A percentile compares a stretch with the other conserved stretches of the same genome.
Evolutionary conservation across 2,797 vertebrate genomes (phyloP).

Genomic region (Scarus forsteni): DNA sequence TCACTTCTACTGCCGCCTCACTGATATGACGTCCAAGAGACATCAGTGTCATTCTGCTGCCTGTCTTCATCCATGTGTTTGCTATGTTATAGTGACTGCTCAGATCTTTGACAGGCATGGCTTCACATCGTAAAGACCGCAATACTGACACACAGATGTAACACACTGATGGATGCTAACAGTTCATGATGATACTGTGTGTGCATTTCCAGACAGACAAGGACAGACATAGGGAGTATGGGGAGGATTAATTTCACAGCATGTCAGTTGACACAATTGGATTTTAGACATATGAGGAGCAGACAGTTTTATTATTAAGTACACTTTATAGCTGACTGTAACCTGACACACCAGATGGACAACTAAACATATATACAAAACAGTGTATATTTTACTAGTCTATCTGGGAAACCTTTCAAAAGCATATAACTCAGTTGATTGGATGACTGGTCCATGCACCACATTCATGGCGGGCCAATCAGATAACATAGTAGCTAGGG

Average conservation of each 20-base stretch:
- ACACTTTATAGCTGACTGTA: too few species aligned
- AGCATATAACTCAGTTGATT: too few species aligned
- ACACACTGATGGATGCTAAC: background rate
- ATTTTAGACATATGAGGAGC: constrained; percentile 17
- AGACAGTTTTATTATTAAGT: background rate
- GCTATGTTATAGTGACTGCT: constrained; percentile 6
- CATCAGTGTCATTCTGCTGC: constrained; percentile 19
- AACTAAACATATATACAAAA: too few species aligned
- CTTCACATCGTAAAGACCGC: constrained; percentile 11
- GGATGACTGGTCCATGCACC: too few species aligned
- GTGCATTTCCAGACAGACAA: constrained; percentile 4
- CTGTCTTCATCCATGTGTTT: background rate
- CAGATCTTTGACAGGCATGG: constrained; percentile 28
- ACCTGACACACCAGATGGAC: too few species aligned
- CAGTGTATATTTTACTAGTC: too few species aligned
- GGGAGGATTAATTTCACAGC: constrained; percentile 2
- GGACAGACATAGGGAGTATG: background rate
- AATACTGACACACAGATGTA: constrained; percentile 11
- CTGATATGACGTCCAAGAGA: constrained; percentile 10
- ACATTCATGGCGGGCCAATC: too few species aligned
- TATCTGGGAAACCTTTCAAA: too few species aligned
- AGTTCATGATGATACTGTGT: background rate
- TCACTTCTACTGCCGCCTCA: constrained; percentile 8
- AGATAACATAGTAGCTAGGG: too few species aligned
- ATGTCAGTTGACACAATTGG: background rate